These are phyloP conservation scores for Lepus timidus DNA, from an alignment of 2,113 vertebrate species.

Conservation along the genomic window DNA sequence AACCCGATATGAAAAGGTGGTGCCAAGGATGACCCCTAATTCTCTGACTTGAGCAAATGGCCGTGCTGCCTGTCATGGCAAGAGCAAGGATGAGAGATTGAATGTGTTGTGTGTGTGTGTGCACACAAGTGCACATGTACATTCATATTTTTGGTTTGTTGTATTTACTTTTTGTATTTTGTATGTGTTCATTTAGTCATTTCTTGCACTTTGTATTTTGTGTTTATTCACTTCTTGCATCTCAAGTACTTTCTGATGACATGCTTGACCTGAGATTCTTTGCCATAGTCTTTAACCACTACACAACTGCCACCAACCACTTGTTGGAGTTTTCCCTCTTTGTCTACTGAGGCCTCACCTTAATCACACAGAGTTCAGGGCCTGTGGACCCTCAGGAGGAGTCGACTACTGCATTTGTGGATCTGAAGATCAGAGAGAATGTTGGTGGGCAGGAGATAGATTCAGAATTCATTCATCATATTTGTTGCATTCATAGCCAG, in stretches of 20 bases:
- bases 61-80: background rate
- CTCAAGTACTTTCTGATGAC: too few species aligned
- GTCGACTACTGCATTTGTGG: background rate
- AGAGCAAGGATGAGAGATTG: background rate
- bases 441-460: background rate
- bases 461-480: background rate
- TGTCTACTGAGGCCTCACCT: too few species aligned
- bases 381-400: background rate
- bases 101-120: background rate
- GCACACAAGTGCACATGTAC: too few species aligned
- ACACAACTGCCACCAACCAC: too few species aligned
- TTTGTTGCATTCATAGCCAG: background rate
- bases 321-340: too few species aligned
- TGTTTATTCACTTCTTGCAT: too few species aligned
- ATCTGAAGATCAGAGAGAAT: background rate
- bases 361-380: background rate
- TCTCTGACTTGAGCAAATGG: conserved; percentile 17
- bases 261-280: too few species aligned
- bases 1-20: background rate
- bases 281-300: too few species aligned
- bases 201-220: too few species aligned
- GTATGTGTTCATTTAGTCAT: too few species aligned
- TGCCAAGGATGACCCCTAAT: background rate
- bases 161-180: too few species aligned
- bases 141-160: too few species aligned